A percentile compares a stretch with the other conserved stretches of the same genome.
phyloP scores from a whole-genome alignment of 2,113 vertebrate genomes.

The Phrynosoma platyrhinos region DNA sequence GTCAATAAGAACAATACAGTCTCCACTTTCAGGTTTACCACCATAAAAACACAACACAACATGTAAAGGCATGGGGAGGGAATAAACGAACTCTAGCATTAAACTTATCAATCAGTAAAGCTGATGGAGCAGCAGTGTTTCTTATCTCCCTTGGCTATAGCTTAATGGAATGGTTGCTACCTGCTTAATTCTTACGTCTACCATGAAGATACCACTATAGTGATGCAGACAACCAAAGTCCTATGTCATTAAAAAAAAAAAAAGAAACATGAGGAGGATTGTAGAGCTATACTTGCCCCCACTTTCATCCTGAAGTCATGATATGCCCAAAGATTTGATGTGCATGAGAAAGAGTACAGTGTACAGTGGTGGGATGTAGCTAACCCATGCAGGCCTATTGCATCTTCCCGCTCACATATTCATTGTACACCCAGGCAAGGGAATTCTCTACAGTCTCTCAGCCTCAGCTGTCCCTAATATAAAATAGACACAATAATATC shows the following conservation, averaged over 20 bases:
- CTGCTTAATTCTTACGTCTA: too few species aligned
- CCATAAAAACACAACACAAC: neutral
- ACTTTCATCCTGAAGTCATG: too few species aligned
- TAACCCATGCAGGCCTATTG: too few species aligned
- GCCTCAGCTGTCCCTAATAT: neutral
- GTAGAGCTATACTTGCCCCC: too few species aligned
- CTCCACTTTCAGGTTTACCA: neutral
- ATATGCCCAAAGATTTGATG: too few species aligned
- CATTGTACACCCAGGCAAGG: neutral
- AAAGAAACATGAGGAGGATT: too few species aligned
- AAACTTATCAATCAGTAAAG: too few species aligned
- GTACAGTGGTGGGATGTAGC: too few species aligned
- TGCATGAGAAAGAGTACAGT: too few species aligned
- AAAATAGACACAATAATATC: neutral
- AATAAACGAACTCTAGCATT: neutral
- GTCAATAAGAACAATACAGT: neutral
- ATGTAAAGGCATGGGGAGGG: neutral
- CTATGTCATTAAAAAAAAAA: too few species aligned
- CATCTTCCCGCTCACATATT: neutral
- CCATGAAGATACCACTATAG: too few species aligned
- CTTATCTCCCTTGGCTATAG: neutral
- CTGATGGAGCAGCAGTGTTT: neutral
- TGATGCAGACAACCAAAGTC: too few species aligned
- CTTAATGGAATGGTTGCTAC: neutral
- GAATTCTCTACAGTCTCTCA: neutral